Evolutionary conservation across 2,113 vertebrate species (phyloP), one percentile per base, ranked within the genome.

Genomic region (Megaleporinus macrocephalus): DNA sequence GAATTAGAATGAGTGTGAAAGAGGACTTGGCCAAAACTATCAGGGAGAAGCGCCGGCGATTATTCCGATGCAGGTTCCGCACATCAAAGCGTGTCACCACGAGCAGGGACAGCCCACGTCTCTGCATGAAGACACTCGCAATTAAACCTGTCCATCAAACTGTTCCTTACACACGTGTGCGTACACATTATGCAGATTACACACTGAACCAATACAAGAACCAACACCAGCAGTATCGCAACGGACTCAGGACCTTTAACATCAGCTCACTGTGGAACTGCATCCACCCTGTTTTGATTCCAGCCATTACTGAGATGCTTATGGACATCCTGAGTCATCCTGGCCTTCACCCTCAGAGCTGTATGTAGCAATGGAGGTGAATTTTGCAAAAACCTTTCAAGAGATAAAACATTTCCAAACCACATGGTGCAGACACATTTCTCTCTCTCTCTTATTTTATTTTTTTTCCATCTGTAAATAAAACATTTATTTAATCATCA

Each of bases 151-250:
- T 55, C 76, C 79, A 57, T 82, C 80, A 83, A 63, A 76, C 69
- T 59, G 70, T 33, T 70, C 55, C 51, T 20, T 44, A 63, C 73
- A 57, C 44, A 77, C 51, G 72, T 68, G 27, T 51, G 33, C n/a
- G 36, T 49, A 79, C 68, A 26, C 71, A 55, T 41, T 14, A 59
- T 53, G 12, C 68, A 83, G 76, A 29, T 51, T 71, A 76, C 36
- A 81, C 59, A 74, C 76, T 66, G 81, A 82, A 76, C 84, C 71
- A 73, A 79, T 82, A 83, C 83, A 68, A 47, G 76, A 74, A 76
- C 76, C 75, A 85, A 80, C 88, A 87, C 86, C 86, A 89, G 86
- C 86, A 87, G 80, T 78, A 74, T 77, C 44, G 65, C 77, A 84
- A 76, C 22, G 80, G 84, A 86, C 88, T 89, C 88, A 89, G 85